Evolutionary conservation across 2,888 invertebrate genomes (phyloP), one percentile per base, ranked within the genome.

Genomic region (Acleris literana): DNA sequence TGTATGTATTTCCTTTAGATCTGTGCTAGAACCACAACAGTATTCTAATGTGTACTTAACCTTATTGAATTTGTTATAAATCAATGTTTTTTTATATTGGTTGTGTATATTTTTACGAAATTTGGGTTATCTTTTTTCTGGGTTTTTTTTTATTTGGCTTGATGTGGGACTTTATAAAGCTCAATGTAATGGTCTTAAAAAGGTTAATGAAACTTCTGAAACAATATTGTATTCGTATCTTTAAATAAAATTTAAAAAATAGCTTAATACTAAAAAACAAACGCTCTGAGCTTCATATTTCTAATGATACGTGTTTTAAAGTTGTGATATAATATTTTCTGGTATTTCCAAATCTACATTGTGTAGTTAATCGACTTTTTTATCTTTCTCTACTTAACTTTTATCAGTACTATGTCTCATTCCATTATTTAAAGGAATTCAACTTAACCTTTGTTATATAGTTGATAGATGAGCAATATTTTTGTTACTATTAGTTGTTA

Each of bases 401-500:
- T 61, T 46, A 46, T 58, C 25, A 58, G n/a, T 33, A 44, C 44
- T 46, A 46, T 49, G 57, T 44, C 43, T 53, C 51, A 62, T 69
- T 63, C 63, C 68, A 68, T 70, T 60, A 56, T 39, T 39, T 56
- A 63, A 29, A 61, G 62, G 62, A 67, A 59, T 66, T 57, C 55
- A 56, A 49, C 43, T 60, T 60, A 72, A 59, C 69, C 74, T 77
- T 76, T 77, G 75, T 79, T 76, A 72, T 76, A 76, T 83, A 79
- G 77, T 80, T 83, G 74, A 81, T 86, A 89, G 80, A 82, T 74
- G 79, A 88, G 87, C 86, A 87, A 88, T 90, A 90, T 90, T 89
- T 88, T 90, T 90, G 88, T 90, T 90, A 90, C 88, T 88, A 87
- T 79, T 88, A 88, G 82, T 72, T 67, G 70, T 72, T 86, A 87